Base-by-base conservation (phyloP, 2,797 vertebrate genomes). In the Bovichtus diacanthus region DNA sequence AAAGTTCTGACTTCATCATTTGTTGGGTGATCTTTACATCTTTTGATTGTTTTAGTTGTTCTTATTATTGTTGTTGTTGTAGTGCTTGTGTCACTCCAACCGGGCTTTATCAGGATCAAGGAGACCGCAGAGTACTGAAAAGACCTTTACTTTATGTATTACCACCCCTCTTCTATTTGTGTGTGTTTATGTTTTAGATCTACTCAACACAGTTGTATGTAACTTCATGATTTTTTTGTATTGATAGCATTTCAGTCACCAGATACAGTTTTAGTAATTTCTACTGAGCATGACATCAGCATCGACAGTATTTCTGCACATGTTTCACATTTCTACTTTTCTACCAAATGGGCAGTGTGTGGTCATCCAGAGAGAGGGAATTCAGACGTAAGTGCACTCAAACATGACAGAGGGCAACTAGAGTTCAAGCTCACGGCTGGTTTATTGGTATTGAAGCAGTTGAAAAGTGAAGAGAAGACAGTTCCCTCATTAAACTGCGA, bases 331-430 rank as follows among this genome's bases (percentile, higher is more conserved):
- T 89, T 91, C 58, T 83, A 76, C 70, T 85, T 87, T 88, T 90
- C 80, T 88, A 83, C 77, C 70, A 86, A 65, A 86, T 82, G 90
- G 89, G 88, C 87, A 92, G 88, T 90, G 84, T 91, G 80, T 76
- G 84, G 77, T 87, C 47, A 66, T 73, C 60, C 34, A 66, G 50
- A 76, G 67, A 76, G 43, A 67, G 54, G 12, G 13, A 31, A 16
- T 18, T 60, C 12, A 62, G 23, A 58, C 71, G 13, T 31, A 41
- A 82, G 38, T 38, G 3, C 25, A 58, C 41, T 73, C 34, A 65
- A 72, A 69, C 31, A 39, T 50, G 16, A 38, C 51, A 60, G 44
- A 29, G 34, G 34, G 60, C 0, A 69, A 71, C 70, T 73, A 43
- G 11, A 67, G 21, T 70, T 38, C 11, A 39, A 55, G 29, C 54